phyloP scores from a whole-genome alignment of 1,140 invertebrate species.

The Steinernema feltiae region DNA sequence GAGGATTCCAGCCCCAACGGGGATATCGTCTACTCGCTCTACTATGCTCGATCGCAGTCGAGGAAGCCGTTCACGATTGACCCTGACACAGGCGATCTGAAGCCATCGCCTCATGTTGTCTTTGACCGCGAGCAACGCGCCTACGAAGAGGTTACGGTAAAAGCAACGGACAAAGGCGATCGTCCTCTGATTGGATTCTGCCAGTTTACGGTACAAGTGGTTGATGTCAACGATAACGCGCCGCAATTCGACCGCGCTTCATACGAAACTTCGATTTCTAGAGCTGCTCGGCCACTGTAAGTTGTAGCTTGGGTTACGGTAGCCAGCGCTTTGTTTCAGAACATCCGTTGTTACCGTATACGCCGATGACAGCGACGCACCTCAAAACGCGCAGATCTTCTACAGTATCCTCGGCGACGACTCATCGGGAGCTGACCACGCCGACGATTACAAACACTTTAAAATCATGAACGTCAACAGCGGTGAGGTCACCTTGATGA shows the following conservation, averaged over 20 bases:
- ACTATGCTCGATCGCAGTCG: slow-evolving; percentile 47
- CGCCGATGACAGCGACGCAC: slow-evolving; percentile 48
- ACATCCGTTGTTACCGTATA: slow-evolving; percentile 47
- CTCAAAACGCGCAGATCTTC: slow-evolving; percentile 48
- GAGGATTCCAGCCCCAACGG: slow-evolving; percentile 49
- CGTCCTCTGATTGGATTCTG: slow-evolving; percentile 55
- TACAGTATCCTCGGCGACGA: slow-evolving; percentile 44
- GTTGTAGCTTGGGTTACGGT: background rate
- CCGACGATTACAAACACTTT: slow-evolving; percentile 41
- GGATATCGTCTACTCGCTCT: slow-evolving; percentile 51
- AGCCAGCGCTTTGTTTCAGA: background rate
- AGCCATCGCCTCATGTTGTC: slow-evolving; percentile 50
- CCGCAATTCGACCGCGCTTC: slow-evolving; percentile 47
- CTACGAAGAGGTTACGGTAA: slow-evolving; percentile 53
- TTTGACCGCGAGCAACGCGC: slow-evolving; percentile 49
- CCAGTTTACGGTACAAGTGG: slow-evolving; percentile 51
- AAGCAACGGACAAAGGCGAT: slow-evolving; percentile 53
- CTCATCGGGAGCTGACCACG: slow-evolving; percentile 39
- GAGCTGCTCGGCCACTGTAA: slow-evolving; percentile 21
- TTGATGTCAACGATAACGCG: slow-evolving; percentile 52
- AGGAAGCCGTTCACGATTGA: slow-evolving; percentile 54
- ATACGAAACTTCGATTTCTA: slow-evolving; percentile 49
- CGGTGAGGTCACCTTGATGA: slow-evolving; percentile 44
- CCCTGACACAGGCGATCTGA: slow-evolving; percentile 43
- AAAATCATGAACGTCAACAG: slow-evolving; percentile 27